Evolutionary conservation across 2,797 vertebrate species (phyloP).

Genomic region (Ptychadena robeensis): DNA sequence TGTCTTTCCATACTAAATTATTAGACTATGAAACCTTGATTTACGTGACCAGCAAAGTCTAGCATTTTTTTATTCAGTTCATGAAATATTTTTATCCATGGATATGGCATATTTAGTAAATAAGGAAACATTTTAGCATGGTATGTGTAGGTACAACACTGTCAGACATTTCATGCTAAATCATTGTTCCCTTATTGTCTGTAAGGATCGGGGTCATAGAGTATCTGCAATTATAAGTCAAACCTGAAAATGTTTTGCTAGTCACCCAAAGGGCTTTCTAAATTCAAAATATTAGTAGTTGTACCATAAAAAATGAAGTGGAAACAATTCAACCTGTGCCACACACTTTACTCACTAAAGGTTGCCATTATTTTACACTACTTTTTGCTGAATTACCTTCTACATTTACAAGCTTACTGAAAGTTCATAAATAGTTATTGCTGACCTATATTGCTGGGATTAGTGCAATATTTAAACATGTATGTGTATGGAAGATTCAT

Average conservation of each 20-base stretch:
- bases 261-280: no score
- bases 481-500: background rate
- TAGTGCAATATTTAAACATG: background rate
- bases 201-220: no score
- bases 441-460: background rate
- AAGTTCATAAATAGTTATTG: constrained; percentile 28
- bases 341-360: constrained; percentile 34
- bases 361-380: constrained; percentile 15
- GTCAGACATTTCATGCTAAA: no score
- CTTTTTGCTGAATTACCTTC: constrained; percentile 20
- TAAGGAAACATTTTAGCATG: no score
- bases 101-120: background rate
- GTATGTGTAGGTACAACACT: no score
- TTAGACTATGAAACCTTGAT: constrained; percentile 29
- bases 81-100: background rate
- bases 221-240: no score
- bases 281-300: no score
- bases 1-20: constrained; percentile 21
- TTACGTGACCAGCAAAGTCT: constrained; percentile 21
- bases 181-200: no score
- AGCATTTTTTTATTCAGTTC: background rate
- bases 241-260: no score
- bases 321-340: no score
- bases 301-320: no score
- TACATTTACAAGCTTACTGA: constrained; percentile 5